Evolutionary conservation across 2,888 invertebrate genomes (phyloP), one percentile per base, ranked within the genome.

Genomic region (Malacosoma neustria): DNA sequence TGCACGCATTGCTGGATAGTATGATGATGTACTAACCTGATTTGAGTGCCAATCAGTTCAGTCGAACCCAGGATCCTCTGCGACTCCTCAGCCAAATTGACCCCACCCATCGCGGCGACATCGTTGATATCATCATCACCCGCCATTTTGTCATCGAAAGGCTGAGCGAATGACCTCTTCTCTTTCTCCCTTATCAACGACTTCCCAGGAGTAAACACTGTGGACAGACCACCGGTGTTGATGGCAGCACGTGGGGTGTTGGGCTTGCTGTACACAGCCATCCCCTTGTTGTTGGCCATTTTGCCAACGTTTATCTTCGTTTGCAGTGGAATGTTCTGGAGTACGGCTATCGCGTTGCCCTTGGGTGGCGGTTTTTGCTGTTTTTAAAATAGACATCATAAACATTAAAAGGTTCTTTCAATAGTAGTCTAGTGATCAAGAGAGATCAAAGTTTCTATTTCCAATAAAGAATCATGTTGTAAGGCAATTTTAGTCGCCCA

Each of bases 91-190:
- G 95, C 94, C 58, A 99, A 88, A 84, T 99, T 99, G 38, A 99
- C 98, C 35, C 98, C 98, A 46, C 98, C 98, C 98, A 99, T 98
- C 6, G 98, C 97, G 15, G 98, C 98, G 9, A 99, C 98, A 84
- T 99, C 98, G 66, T 98, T 99, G 61, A 98, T 97, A 72, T 99
- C 98, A 69, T 98, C 98, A 62, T 97, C 97, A 32, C 95, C 96
- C 44, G 89, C 89, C 81, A 81, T 87, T 67, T 82, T 87, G 70
- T 85, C 87, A 64, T 87, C 80, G 42, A 65, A 81, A 9, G 71
- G 66, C 39, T 62, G 81, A 48, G 65, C 71, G 14, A 65, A 43
- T 0, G 88, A 75, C 60, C 91, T 92, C 72, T 93, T 94, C 58
- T 93, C 93, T 63, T 93, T 93, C 53, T 94, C 94, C 77, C 92